Conservation (phyloP, 2,113 vertebrate species). For the Uropsilus gracilis region DNA sequence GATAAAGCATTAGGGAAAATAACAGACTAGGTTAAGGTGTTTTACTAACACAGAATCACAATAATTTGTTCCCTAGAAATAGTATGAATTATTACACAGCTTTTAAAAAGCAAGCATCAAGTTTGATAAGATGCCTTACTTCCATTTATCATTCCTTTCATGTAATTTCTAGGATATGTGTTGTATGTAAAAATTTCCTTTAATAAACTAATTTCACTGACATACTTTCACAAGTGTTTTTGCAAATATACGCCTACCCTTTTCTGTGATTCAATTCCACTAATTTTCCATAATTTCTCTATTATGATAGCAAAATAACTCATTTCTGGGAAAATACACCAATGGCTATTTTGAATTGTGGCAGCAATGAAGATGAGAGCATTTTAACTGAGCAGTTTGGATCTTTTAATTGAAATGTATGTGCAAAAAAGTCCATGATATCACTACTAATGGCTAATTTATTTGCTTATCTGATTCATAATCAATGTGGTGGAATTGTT, state of each 20-base stretch:
- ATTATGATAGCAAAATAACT: conserved; percentile 72
- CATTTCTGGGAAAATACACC: conserved; percentile 72
- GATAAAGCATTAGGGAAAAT: background rate
- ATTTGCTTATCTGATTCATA: conserved; percentile 68
- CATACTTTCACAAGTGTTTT: conserved; percentile 62
- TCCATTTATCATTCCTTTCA: conserved; percentile 45
- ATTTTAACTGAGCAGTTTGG: conserved; percentile 52
- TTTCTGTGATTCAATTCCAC: conserved; percentile 31
- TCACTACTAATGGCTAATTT: conserved; percentile 64
- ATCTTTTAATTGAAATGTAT: conserved; percentile 72
- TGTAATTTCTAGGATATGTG: conserved; percentile 38
- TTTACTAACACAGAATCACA: background rate
- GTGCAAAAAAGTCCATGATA: conserved; percentile 43
- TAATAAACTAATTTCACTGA: conserved; percentile 64
- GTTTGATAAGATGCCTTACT: conserved; percentile 50
- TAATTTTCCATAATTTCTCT: conserved; percentile 77
- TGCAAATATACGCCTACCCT: conserved; percentile 64
- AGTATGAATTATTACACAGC: conserved; percentile 62
- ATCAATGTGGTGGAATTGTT: conserved; percentile 52
- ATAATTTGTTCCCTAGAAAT: conserved; percentile 63
- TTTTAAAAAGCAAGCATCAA: conserved; percentile 57
- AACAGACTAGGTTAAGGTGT: background rate
- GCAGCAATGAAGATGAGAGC: conserved; percentile 38
- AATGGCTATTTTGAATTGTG: conserved; percentile 58
- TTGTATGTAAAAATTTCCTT: conserved; percentile 71